Conservation (phyloP, 2,888 invertebrate species). For the Didymodactylos carnosus region DNA sequence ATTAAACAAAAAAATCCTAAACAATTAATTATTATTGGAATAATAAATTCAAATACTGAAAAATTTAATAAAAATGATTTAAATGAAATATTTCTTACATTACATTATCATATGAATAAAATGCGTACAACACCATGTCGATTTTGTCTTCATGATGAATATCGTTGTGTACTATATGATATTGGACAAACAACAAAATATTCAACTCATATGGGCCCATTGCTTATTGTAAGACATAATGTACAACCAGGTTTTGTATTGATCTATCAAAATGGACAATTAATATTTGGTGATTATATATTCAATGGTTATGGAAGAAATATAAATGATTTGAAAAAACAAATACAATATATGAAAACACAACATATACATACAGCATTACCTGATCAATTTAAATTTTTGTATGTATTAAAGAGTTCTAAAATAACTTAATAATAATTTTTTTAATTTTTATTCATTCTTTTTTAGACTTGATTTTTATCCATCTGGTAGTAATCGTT, state of each 20-base stretch:
- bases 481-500: too few relatives aligned
- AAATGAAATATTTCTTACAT: neutral
- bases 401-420: neutral
- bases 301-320: neutral
- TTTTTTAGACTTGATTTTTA: too few relatives aligned
- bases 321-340: neutral
- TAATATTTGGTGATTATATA: neutral
- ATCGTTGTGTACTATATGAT: neutral
- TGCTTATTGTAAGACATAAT: neutral
- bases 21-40: neutral
- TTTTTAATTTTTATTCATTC: too few relatives aligned
- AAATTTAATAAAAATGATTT: neutral
- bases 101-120: neutral
- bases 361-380: neutral
- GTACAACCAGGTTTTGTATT: neutral
- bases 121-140: neutral
- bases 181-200: neutral
- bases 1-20: neutral
- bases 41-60: neutral
- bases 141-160: neutral
- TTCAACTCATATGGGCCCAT: neutral
- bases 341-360: neutral
- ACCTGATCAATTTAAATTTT: neutral
- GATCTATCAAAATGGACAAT: neutral
- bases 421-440: too few relatives aligned